Evolutionary conservation across 2,888 invertebrate genomes (phyloP).

Genomic region (Caenorhabditis virilis): DNA sequence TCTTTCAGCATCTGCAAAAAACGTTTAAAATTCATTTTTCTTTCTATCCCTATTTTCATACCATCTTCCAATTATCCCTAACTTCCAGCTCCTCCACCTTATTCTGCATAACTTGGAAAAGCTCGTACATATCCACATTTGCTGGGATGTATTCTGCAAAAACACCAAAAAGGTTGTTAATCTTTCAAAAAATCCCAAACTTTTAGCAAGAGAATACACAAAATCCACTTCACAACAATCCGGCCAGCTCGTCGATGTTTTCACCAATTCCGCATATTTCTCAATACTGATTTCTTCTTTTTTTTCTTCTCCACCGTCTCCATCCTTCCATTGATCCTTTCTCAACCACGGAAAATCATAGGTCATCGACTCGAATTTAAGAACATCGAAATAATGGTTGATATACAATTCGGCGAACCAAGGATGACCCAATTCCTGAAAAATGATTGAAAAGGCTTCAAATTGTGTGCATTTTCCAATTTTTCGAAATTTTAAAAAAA

Average conservation of each 20-base stretch:
- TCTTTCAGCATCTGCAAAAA: not conserved
- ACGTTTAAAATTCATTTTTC: too few relatives aligned
- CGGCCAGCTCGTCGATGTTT: constrained; percentile 18
- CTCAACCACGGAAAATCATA: constrained; percentile 9
- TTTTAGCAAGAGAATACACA: not conserved
- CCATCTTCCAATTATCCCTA: too few relatives aligned
- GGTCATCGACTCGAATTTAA: not conserved
- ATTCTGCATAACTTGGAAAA: too few relatives aligned
- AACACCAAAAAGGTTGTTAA: too few relatives aligned
- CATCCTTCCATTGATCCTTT: constrained; percentile 10
- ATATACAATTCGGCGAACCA: constrained; percentile 16
- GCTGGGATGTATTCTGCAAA: too few relatives aligned
- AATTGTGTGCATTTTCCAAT: not conserved
- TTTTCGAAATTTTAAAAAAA: too few relatives aligned
- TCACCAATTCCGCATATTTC: constrained; percentile 10
- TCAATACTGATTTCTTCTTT: not conserved
- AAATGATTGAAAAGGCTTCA: not conserved
- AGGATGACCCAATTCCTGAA: constrained; percentile 12
- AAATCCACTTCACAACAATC: not conserved
- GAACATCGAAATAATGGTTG: not conserved
- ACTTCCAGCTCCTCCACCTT: too few relatives aligned
- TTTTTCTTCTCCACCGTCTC: too few relatives aligned
- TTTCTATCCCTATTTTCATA: too few relatives aligned
- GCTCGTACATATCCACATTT: too few relatives aligned
- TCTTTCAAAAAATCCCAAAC: too few relatives aligned